Conservation (phyloP, 1,140 invertebrate genomes). For the Lordiphosa stackelbergi region DNA sequence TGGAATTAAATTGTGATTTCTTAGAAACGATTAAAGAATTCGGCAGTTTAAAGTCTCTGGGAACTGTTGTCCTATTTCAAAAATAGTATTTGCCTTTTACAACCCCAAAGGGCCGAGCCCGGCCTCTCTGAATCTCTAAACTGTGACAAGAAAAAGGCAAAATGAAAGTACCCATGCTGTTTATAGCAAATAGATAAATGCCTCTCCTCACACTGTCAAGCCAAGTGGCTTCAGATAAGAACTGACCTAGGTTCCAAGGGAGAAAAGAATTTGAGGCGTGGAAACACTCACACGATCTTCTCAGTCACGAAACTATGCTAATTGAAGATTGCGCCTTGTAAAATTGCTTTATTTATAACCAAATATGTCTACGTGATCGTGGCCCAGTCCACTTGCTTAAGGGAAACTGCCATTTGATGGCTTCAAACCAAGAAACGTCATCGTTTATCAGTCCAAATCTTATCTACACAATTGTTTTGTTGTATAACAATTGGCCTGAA, state of each 20-base stretch:
- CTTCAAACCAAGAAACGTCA: conserved; percentile 20
- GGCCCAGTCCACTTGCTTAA: conserved; percentile 13
- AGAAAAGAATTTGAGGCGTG: no score
- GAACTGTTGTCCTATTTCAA: no score
- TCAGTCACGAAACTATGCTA: not conserved
- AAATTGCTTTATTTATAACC: not conserved
- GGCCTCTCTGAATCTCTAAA: conserved; percentile 23
- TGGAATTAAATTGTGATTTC: no score
- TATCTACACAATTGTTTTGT: conserved; percentile 28
- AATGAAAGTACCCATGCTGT: not conserved
- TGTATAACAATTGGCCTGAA: conserved; percentile 22
- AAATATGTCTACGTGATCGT: conserved; percentile 48
- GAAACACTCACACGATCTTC: no score
- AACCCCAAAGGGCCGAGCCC: no score
- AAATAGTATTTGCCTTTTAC: no score
- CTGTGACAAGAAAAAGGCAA: conserved; percentile 9
- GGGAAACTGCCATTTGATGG: conserved; percentile 18
- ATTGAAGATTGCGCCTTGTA: not conserved
- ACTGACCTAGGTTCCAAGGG: conserved; percentile 33
- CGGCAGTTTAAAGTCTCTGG: no score
- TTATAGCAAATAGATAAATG: conserved; percentile 12
- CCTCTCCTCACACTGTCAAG: not conserved
- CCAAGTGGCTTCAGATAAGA: conserved; percentile 16
- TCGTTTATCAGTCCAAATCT: conserved; percentile 16
- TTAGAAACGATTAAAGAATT: no score